A percentile compares a stretch with the other conserved stretches of the same genome.
Evolutionary conservation across 1,140 invertebrate species (phyloP).

Genomic region (Drosophila paulistorum): DNA sequence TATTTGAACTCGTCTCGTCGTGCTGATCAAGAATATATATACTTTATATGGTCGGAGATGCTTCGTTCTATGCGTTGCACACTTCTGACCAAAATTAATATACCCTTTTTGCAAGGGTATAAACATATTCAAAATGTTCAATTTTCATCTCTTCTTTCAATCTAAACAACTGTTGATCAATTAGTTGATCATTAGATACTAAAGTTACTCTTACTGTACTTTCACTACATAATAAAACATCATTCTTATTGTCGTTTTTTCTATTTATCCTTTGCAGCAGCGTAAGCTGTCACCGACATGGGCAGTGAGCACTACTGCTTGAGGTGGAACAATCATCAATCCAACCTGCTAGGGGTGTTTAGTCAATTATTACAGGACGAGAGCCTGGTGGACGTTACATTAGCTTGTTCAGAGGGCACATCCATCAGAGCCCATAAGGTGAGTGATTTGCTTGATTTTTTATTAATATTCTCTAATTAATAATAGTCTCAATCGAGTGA

Average conservation of each 20-base stretch:
- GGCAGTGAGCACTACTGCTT: constrained; percentile 98
- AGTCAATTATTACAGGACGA: constrained; percentile 96
- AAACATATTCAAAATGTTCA: no score
- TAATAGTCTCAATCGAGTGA: neutral
- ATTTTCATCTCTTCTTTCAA: no score
- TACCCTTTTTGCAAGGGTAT: no score
- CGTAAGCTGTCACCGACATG: constrained; percentile 95
- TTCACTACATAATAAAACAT: no score
- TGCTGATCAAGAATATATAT: no score
- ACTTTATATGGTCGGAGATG: no score
- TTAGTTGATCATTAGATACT: no score
- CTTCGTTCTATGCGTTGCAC: no score
- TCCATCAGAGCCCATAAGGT: constrained; percentile 96
- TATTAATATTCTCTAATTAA: neutral
- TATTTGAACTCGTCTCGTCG: no score
- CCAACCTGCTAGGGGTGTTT: constrained; percentile 96
- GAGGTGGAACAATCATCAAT: constrained; percentile 98
- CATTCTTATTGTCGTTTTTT: neutral
- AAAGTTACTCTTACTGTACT: no score
- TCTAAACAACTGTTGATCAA: no score
- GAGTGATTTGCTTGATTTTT: constrained; percentile 26
- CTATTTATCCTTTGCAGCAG: constrained; percentile 85
- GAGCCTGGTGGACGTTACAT: constrained; percentile 96
- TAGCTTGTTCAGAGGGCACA: constrained; percentile 96
- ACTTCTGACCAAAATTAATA: no score